A percentile compares a stretch with the other conserved stretches of the same genome.
These are phyloP conservation scores for Borostomias antarcticus DNA, from an alignment of 2,797 vertebrate genomes.

Conservation along the genomic window DNA sequence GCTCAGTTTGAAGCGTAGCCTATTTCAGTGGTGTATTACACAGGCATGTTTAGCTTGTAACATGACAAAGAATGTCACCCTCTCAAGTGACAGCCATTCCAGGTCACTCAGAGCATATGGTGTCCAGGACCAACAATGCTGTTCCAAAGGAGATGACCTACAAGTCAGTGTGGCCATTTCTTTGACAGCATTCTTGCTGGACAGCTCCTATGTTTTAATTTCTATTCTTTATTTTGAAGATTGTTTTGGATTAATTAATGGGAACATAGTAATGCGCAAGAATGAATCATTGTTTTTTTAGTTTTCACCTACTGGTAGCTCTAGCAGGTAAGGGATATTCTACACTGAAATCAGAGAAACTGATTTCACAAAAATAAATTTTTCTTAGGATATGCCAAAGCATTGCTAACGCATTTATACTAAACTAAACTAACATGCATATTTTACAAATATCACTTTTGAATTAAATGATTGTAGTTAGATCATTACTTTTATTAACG, in stretches of 20 bases:
- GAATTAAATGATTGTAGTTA: neutral
- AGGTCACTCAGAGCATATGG: slow-evolving; percentile 58
- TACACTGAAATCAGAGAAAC: neutral
- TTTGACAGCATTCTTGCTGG: too few species aligned
- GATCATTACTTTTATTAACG: too few species aligned
- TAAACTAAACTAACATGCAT: neutral
- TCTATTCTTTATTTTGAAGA: too few species aligned
- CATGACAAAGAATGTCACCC: slow-evolving; percentile 55
- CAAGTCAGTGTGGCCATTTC: slow-evolving; percentile 36
- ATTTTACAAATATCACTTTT: neutral
- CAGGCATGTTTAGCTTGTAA: slow-evolving; percentile 61
- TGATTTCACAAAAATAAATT: neutral
- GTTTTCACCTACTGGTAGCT: slow-evolving; percentile 47
- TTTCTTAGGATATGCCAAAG: neutral
- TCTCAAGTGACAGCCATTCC: slow-evolving; percentile 65
- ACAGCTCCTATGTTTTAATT: too few species aligned
- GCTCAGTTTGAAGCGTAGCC: slow-evolving; percentile 34
- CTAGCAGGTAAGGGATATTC: slow-evolving; percentile 65
- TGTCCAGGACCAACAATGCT: slow-evolving; percentile 54
- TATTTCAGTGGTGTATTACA: slow-evolving; percentile 66
- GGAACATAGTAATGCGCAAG: slow-evolving; percentile 32
- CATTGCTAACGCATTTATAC: neutral
- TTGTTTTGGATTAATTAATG: too few species aligned
- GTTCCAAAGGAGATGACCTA: slow-evolving; percentile 32
- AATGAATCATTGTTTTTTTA: slow-evolving; percentile 50